Evolutionary conservation across 2,113 vertebrate genomes (phyloP).

Genomic region (Typhlomys cinereus): DNA sequence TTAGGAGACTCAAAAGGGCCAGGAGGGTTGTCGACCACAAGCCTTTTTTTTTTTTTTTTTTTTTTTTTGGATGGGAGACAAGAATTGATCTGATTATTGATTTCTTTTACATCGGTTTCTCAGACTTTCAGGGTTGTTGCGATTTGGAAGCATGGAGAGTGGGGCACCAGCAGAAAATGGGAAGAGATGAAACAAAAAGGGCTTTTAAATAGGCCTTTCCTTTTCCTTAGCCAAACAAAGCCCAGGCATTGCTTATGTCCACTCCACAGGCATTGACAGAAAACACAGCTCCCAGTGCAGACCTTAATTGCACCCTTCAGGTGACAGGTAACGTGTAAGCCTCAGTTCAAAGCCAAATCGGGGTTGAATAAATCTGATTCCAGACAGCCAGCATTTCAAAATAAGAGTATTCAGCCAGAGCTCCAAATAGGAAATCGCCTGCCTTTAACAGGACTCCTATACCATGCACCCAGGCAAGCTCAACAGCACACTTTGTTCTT

Average conservation of each 20-base stretch:
- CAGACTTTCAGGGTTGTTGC: background rate
- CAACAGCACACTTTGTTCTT: constrained; percentile 42
- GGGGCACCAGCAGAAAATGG: background rate
- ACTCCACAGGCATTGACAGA: constrained; percentile 22
- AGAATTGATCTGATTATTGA: constrained; percentile 65
- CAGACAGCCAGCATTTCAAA: constrained; percentile 46
- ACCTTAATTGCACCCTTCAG: constrained; percentile 66
- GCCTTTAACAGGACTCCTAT: constrained; percentile 20
- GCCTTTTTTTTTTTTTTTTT: too few species aligned
- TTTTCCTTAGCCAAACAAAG: constrained; percentile 38
- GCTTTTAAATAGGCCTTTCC: constrained; percentile 6
- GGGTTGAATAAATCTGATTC: constrained; percentile 21
- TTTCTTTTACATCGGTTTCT: constrained; percentile 54
- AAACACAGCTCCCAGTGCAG: constrained; percentile 40
- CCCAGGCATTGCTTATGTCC: background rate
- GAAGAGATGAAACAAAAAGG: background rate
- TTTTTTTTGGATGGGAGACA: constrained; percentile 37
- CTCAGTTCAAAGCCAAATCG: constrained; percentile 63
- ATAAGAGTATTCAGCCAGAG: constrained; percentile 49
- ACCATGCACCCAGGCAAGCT: background rate
- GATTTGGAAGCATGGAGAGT: background rate
- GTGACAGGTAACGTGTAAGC: constrained; percentile 59
- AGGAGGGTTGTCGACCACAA: constrained; percentile 43
- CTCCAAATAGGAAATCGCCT: background rate
- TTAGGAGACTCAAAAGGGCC: constrained; percentile 58